Evolutionary conservation across 1,140 invertebrate species (phyloP).

Genomic region (fruit fly (Drosophila melanogaster)): Release_6_plus_ISO1_MT NT_037436.4:16520501-16521000

Average conservation of each 20-base stretch:
- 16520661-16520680: background rate
- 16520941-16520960: conserved; percentile 81
- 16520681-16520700: background rate
- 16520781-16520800: conserved; percentile 36
- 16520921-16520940: conserved; percentile 84
- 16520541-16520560: conserved; percentile 85
- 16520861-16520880: conserved; percentile 85
- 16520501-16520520: conserved; percentile 97
- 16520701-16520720: background rate
- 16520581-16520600: too few relatives aligned
- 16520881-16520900: conserved; percentile 89
- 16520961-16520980: conserved; percentile 49
- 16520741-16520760: conserved; percentile 16
- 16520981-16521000: conserved; percentile 36
- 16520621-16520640: too few relatives aligned
- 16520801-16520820: background rate
- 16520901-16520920: conserved; percentile 85
- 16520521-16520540: conserved; percentile 95
- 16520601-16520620: too few relatives aligned
- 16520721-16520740: background rate
- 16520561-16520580: conserved; percentile 6
- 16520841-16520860: conserved; percentile 44
- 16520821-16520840: conserved; percentile 42
- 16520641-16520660: too few relatives aligned
- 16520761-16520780: conserved; percentile 27